Evolutionary conservation across 2,113 vertebrate genomes (phyloP).

Genomic region (Hemiscyllium ocellatum): DNA sequence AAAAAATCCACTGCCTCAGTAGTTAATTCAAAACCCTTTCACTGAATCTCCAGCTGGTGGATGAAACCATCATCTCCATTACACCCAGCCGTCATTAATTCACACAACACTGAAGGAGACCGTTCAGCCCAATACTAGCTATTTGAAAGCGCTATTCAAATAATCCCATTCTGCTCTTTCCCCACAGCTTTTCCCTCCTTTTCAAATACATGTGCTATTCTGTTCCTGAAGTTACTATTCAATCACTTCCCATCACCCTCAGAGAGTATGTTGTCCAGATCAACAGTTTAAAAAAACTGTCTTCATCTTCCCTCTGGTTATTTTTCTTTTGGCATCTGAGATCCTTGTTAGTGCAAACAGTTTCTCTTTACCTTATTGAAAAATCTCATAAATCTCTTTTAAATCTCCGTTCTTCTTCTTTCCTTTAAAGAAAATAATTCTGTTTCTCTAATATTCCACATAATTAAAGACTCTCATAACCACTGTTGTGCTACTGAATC

Average conservation of each 20-base stretch:
- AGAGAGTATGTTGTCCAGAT: neutral
- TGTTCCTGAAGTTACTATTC: too few species aligned
- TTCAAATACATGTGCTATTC: too few species aligned
- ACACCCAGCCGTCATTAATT: neutral
- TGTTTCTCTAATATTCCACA: neutral
- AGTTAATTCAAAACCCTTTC: too few species aligned
- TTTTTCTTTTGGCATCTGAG: neutral
- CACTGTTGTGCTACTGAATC: neutral
- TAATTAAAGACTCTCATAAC: neutral
- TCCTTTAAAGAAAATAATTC: too few species aligned
- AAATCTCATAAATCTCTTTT: neutral
- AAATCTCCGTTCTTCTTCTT: too few species aligned
- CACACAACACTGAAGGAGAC: neutral
- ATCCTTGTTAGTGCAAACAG: neutral
- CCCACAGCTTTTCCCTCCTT: too few species aligned
- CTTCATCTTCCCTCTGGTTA: too few species aligned
- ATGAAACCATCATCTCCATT: too few species aligned
- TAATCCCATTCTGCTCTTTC: neutral
- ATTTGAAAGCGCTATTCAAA: neutral
- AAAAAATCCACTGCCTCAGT: too few species aligned
- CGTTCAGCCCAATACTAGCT: neutral
- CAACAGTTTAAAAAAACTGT: neutral
- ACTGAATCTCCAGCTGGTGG: too few species aligned
- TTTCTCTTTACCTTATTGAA: neutral
- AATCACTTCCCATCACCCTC: neutral